These are phyloP conservation scores for Rhorus exstirpatorius DNA, from an alignment of 2,888 invertebrate genomes.

Conservation along the genomic window DNA sequence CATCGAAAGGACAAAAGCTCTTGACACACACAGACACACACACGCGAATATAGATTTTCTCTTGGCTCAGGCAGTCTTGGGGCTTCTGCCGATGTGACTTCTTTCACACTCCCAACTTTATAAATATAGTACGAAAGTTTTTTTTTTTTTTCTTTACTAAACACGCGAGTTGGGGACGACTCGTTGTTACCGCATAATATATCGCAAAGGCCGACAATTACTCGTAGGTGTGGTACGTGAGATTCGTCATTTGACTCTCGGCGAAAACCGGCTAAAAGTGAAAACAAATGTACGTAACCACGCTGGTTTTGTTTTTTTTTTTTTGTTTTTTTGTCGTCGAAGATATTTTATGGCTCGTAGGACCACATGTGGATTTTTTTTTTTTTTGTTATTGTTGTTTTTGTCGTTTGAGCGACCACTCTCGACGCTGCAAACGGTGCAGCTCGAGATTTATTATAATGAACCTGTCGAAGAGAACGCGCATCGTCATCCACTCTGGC, in stretches of 20 bases:
- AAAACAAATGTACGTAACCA: conserved; percentile 5
- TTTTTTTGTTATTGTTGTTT: too few species aligned
- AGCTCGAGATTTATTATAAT: conserved; percentile 61
- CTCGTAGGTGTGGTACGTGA: background rate
- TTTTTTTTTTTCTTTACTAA: background rate
- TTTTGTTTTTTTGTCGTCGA: background rate
- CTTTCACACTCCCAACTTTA: conserved; percentile 3
- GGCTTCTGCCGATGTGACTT: conserved; percentile 47
- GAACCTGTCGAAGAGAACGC: conserved; percentile 59
- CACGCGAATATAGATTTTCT: conserved; percentile 53
- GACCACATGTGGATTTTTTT: too few species aligned
- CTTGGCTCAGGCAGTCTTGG: conserved; percentile 33
- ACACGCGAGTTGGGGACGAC: background rate
- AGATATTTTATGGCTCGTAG: background rate
- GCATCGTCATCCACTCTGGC: conserved; percentile 6
- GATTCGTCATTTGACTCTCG: background rate
- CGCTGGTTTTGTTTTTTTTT: conserved; percentile 11
- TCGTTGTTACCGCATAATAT: background rate
- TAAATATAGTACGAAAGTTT: background rate
- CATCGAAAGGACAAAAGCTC: conserved; percentile 45
- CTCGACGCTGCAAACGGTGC: background rate
- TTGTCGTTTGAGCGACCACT: too few species aligned
- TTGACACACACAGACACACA: conserved; percentile 33
- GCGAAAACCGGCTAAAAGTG: background rate
- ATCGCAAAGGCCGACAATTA: background rate